Evolutionary conservation across 2,888 invertebrate species (phyloP).

Genomic region (Aradus depressus): DNA sequence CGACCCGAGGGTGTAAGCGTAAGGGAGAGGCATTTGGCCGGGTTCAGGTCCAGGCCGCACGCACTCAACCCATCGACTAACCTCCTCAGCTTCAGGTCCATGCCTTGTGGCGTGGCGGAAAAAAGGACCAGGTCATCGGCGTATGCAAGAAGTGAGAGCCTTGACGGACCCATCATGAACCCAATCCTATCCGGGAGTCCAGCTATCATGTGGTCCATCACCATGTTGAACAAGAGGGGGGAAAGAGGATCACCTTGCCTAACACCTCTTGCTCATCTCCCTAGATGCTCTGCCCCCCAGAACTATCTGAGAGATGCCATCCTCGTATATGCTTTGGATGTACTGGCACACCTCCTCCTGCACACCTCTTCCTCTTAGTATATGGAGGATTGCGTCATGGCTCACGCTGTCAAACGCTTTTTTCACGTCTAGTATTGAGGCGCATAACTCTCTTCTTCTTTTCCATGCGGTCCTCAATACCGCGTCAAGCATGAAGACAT

Average conservation of each 20-base stretch:
- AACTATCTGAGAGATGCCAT: constrained; percentile 31
- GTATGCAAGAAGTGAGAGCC: too few relatives aligned
- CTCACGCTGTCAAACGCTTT: constrained; percentile 39
- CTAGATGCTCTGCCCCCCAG: background rate
- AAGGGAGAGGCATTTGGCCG: background rate
- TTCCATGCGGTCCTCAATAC: too few relatives aligned
- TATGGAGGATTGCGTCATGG: constrained; percentile 30
- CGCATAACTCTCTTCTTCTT: too few relatives aligned
- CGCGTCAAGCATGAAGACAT: too few relatives aligned
- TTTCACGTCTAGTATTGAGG: too few relatives aligned
- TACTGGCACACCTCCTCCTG: constrained; percentile 34
- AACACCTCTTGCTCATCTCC: constrained; percentile 33
- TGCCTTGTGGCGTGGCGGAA: too few relatives aligned
- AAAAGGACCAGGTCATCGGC: too few relatives aligned
- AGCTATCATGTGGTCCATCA: constrained; percentile 23
- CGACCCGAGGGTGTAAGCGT: too few relatives aligned
- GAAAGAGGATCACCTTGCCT: constrained; percentile 38
- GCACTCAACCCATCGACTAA: too few relatives aligned
- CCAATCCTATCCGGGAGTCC: constrained; percentile 8
- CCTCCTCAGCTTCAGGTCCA: too few relatives aligned
- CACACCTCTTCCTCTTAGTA: constrained; percentile 34
- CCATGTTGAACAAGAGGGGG: constrained; percentile 35
- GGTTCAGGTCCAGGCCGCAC: background rate
- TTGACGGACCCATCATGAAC: background rate
- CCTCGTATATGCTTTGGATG: constrained; percentile 33